Evolutionary conservation across 2,888 invertebrate genomes (phyloP).

Genomic region (Protonemura montana): DNA sequence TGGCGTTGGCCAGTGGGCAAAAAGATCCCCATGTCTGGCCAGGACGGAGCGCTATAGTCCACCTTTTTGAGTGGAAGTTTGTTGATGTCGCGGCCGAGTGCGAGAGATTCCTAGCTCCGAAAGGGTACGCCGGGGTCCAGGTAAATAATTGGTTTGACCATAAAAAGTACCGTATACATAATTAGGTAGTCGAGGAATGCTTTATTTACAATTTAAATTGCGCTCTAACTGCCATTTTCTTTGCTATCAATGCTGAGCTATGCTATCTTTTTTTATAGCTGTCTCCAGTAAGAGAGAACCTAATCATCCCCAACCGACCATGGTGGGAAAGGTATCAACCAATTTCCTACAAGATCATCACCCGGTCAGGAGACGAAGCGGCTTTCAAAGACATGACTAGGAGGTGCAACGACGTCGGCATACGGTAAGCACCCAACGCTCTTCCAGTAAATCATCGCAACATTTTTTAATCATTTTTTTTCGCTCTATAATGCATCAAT

Average conservation of each 20-base stretch:
- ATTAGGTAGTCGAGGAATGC: no score
- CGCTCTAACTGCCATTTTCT: no score
- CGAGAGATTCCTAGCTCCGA: conserved; percentile 58
- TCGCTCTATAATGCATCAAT: not conserved
- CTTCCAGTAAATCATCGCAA: no score
- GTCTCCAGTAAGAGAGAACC: conserved; percentile 79
- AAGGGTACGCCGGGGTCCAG: conserved; percentile 60
- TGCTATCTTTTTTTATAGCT: conserved; percentile 60
- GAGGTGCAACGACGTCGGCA: conserved; percentile 60
- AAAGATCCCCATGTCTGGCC: conserved; percentile 53
- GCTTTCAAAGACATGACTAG: conserved; percentile 61
- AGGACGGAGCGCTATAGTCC: conserved; percentile 57
- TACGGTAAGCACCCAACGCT: conserved; percentile 54
- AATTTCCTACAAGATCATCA: conserved; percentile 59
- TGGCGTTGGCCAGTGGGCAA: conserved; percentile 44
- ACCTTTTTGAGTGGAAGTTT: conserved; percentile 62
- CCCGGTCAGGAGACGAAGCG: conserved; percentile 58
- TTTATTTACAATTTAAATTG: no score
- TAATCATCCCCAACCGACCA: conserved; percentile 62
- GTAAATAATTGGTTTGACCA: no score
- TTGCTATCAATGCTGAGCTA: not conserved
- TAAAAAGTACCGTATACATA: no score
- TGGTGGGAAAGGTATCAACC: conserved; percentile 64
- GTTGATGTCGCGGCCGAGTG: conserved; percentile 59
- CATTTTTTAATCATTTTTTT: no score